A percentile compares a stretch with the other conserved stretches of the same genome.
phyloP scores from a whole-genome alignment of 2,797 vertebrate species.

The Urophycis tenuis region DNA sequence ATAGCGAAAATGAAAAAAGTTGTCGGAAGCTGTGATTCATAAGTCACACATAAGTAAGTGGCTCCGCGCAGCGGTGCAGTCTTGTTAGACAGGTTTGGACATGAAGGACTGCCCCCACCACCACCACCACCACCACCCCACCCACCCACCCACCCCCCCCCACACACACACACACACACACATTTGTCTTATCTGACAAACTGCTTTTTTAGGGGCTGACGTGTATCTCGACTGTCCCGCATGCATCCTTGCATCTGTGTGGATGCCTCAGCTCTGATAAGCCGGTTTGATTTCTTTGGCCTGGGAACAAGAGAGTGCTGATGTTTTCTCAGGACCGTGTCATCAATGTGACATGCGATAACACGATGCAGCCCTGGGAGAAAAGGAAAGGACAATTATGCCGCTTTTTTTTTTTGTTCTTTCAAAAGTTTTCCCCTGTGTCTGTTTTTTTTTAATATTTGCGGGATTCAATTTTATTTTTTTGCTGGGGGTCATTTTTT shows the following conservation, averaged over 20 bases:
- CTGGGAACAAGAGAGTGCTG: conserved; percentile 54
- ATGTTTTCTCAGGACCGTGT: conserved; percentile 56
- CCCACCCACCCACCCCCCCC: too few species aligned
- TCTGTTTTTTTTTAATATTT: not conserved
- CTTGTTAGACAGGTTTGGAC: conserved; percentile 60
- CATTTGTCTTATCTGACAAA: conserved; percentile 56
- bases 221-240: conserved; percentile 44
- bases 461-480: not conserved
- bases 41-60: conserved; percentile 45
- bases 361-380: conserved; percentile 40
- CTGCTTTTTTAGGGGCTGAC: conserved; percentile 48
- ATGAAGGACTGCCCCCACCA: conserved; percentile 53
- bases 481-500: too few species aligned
- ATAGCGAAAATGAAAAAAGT: not conserved
- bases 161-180: conserved; percentile 16
- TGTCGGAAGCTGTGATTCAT: conserved; percentile 46
- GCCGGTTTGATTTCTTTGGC: conserved; percentile 49
- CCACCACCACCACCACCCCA: not conserved
- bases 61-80: conserved; percentile 43
- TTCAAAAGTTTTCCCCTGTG: not conserved
- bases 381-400: conserved; percentile 5
- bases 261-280: conserved; percentile 55
- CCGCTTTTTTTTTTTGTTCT: not conserved
- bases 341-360: conserved; percentile 53
- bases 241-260: conserved; percentile 45